Conservation (phyloP, 2,113 vertebrate genomes). For the Amia ocellicauda region DNA sequence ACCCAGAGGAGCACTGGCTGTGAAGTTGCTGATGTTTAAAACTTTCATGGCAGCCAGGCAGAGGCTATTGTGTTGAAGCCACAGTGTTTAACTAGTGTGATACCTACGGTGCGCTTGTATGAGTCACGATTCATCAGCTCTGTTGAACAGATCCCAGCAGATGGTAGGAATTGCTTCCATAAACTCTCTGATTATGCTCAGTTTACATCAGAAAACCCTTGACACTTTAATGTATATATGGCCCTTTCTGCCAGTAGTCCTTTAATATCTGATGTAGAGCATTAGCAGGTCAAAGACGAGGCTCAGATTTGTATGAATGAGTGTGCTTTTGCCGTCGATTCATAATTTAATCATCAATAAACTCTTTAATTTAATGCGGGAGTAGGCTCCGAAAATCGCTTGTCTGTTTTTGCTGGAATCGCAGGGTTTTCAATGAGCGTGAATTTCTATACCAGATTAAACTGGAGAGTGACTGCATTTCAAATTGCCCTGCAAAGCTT, state of each 20-base stretch:
- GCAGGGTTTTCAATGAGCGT: background rate
- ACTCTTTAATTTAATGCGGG: background rate
- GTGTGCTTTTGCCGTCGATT: background rate
- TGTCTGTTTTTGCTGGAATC: background rate
- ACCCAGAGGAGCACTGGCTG: too few species aligned
- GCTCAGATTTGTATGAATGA: background rate
- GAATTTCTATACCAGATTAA: conserved; percentile 1
- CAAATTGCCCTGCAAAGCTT: background rate
- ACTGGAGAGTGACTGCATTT: background rate
- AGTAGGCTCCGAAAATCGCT: background rate
- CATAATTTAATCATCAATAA: background rate
- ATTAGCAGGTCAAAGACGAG: background rate
- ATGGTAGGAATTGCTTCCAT: conserved; percentile 1
- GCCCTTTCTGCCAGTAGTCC: background rate
- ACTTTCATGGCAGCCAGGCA: too few species aligned
- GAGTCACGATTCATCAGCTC: background rate
- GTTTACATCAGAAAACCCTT: background rate
- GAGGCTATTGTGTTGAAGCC: too few species aligned
- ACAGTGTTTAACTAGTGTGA: too few species aligned
- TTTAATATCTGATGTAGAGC: background rate
- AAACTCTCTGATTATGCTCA: background rate
- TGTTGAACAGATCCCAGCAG: background rate
- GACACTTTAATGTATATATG: background rate
- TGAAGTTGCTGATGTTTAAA: too few species aligned
- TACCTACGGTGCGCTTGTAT: background rate